Base-by-base conservation (phyloP, 2,113 vertebrate species). In the Microcebus lehilahytsara region DNA sequence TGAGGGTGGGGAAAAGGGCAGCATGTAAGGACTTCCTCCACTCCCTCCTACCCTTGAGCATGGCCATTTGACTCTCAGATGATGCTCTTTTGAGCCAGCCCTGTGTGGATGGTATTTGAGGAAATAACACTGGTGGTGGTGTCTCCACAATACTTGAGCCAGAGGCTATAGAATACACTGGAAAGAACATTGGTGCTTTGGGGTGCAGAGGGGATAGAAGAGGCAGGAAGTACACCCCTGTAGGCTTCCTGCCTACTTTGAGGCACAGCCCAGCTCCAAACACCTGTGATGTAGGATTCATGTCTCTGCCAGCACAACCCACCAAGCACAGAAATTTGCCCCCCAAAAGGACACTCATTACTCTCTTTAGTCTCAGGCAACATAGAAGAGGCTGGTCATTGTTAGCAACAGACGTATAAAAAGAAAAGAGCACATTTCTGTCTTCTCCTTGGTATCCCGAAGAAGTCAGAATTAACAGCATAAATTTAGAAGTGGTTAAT, bases 401-500 rank as follows among this genome's bases (percentile, higher is more conserved):
- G 6, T 79, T 80, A 80, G 66, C 90, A 79, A 87, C 2, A 85
- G 37, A 75, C 46, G 81, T 95, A 4, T 51, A 66, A 85, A 88
- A 66, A 81, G 51, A 56, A 83, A 72, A 74, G 30, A 72, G 34
- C 72, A 0, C 19, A 77, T 93, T 86, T 95, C 34, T 8, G 75
- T n/a, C 78, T 74, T 92, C 77, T 69, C 71, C 8, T 56, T 69
- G 5, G 4, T 34, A 9, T 60, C 27, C 25, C 9, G 4, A 86
- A 91, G 34, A 90, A 89, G 74, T 67, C 75, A 93, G 32, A 92
- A 80, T 53, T 94, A 93, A 92, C 37, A 75, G 37, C 32, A 85
- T 67, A 79, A 74, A 85, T 87, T 96, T 96, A 87, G 30, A 96
- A 92, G 85, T 88, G 19, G 53, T 58, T 96, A 62, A 85, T 95